Percentiles rank a stretch among this genome's conserved stretches.
phyloP scores from a whole-genome alignment of 1,140 invertebrate species.

The Argopecten irradians region DNA sequence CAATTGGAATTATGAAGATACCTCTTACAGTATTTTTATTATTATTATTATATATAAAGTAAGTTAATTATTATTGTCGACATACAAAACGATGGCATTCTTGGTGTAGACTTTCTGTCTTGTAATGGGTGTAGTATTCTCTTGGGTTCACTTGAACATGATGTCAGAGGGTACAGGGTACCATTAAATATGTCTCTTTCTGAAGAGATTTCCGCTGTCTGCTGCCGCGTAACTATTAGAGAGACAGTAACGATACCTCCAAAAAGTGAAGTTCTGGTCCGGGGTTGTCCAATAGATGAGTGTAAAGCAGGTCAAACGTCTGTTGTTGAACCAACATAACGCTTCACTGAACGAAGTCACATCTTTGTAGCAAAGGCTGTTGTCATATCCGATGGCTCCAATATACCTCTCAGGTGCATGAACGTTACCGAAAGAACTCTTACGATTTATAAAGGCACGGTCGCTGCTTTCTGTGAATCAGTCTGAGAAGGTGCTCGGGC shows the following conservation, averaged over 20 bases:
- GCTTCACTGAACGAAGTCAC: not conserved
- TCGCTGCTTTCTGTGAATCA: not conserved
- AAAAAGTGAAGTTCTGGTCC: not conserved
- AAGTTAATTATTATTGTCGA: conserved; percentile 30
- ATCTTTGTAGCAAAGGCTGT: not conserved
- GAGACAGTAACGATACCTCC: not conserved
- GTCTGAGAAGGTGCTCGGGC: too few relatives aligned
- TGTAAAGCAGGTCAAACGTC: not conserved
- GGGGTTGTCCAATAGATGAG: not conserved
- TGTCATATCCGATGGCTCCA: not conserved
- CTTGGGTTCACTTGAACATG: not conserved
- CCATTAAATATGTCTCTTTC: not conserved
- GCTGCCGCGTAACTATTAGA: not conserved
- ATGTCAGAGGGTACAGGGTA: not conserved
- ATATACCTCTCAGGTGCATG: not conserved
- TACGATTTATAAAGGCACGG: not conserved
- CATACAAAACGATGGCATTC: conserved; percentile 10
- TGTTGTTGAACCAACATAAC: not conserved
- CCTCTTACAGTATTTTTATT: too few relatives aligned
- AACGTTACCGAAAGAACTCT: not conserved
- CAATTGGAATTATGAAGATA: too few relatives aligned
- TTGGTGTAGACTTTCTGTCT: conserved; percentile 29
- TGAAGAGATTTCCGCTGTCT: not conserved
- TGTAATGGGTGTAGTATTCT: not conserved
- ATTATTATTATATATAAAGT: too few relatives aligned